These are phyloP conservation scores for Agonopterix arenella DNA, from an alignment of 2,888 invertebrate species.

Conservation along the genomic window DNA sequence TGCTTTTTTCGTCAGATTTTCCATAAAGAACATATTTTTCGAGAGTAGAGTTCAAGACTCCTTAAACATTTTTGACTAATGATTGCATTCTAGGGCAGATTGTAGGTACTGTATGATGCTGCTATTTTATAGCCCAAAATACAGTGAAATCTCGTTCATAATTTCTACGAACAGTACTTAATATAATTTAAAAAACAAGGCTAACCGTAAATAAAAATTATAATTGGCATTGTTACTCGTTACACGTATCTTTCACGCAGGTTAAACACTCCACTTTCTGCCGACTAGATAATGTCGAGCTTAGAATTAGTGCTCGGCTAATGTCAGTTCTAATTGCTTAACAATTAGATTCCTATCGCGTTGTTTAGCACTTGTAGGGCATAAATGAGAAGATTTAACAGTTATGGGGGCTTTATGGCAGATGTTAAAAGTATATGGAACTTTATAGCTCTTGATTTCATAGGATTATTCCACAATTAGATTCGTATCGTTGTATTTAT, in stretches of 20 bases:
- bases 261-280: conserved; percentile 16
- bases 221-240: conserved; percentile 35
- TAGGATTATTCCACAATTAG: background rate
- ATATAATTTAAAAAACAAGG: conserved; percentile 23
- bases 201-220: conserved; percentile 36
- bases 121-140: no score
- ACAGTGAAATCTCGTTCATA: no score
- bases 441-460: background rate
- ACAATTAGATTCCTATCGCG: conserved; percentile 28
- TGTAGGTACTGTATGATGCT: no score
- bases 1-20: no score
- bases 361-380: conserved; percentile 1
- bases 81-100: no score
- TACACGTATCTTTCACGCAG: conserved; percentile 33
- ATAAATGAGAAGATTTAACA: background rate
- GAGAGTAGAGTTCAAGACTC: no score
- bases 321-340: conserved; percentile 22
- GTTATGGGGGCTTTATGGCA: no score
- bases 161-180: background rate
- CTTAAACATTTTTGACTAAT: no score
- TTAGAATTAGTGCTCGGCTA: conserved; percentile 14
- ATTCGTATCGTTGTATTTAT: no score
- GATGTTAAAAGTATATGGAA: background rate
- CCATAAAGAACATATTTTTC: no score
- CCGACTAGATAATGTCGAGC: conserved; percentile 8